Evolutionary conservation across 2,113 vertebrate genomes (phyloP), one percentile per base, ranked within the genome.

Genomic region (Cichladusa arquata): DNA sequence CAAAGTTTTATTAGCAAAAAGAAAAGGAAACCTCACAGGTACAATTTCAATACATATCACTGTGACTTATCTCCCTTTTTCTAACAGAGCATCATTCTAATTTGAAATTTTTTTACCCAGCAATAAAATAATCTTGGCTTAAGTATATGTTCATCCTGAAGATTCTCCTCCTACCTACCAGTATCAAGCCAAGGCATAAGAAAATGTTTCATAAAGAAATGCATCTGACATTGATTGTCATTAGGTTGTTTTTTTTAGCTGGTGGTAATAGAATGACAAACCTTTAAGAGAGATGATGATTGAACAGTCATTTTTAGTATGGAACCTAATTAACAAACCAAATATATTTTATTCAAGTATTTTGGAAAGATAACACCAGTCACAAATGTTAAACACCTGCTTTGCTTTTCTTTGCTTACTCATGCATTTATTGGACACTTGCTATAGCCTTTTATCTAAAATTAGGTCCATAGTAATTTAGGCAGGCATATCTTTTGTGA

Each of bases 391-490:
- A 98, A 98, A 96, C 97, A 97, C 97, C 92, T 97, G 96, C 95
- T 98, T 98, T 96, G 78, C 76, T 97, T 97, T 97, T 94, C 91
- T 97, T 98, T 97, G 96, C 95, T 98, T 98, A 96, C 89, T 98
- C 94, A 97, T 97, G 95, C 96, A 98, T 98, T 97, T 98, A 98
- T 98, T 97, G 97, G 98, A 97, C 86, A 95, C 64, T 97, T 95
- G 91, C 89, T 93, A 88, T 76, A 91, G 95, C 93, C 94, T 95
- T 98, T 98, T 98, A 98, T 98, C 97, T 98, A 98, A 98, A 98
- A 98, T 98, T 97, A 98, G 96, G 97, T 98, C 97, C 94, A 89
- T 97, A 98, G 96, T 97, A 98, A 98, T 98, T 98, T 98, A 97
- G 94, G 92, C 87, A 97, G 92, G 85, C 93, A 96, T 97, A 97